Conservation (phyloP, 1,140 invertebrate genomes). For the Notospermus geniculatus region DNA sequence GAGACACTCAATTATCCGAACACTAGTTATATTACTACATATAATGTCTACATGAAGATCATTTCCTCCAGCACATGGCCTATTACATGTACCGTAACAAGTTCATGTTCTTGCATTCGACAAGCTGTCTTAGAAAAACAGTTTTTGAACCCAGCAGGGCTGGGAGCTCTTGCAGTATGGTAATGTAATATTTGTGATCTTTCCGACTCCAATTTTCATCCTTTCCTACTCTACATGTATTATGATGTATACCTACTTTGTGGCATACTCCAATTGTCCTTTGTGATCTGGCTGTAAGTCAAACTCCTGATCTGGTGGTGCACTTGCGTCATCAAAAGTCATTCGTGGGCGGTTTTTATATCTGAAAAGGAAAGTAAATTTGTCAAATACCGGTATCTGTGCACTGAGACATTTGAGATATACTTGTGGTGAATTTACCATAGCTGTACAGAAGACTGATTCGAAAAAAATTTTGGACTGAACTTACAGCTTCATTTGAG, state of each 20-base stretch:
- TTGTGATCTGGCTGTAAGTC: conserved; percentile 75
- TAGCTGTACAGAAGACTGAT: neutral
- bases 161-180: no score
- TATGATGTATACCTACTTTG: conserved; percentile 71
- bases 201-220: no score
- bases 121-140: neutral
- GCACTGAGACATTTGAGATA: neutral
- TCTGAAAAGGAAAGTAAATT: conserved; percentile 57
- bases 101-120: neutral
- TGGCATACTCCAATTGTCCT: conserved; percentile 82
- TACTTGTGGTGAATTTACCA: neutral
- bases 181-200: no score
- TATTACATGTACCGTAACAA: no score
- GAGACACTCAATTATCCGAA: no score
- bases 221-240: no score
- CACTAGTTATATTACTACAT: no score
- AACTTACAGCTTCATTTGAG: conserved; percentile 81
- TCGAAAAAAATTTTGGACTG: neutral
- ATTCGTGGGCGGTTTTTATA: conserved; percentile 90
- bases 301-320: conserved; percentile 84
- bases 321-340: conserved; percentile 83
- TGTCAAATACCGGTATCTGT: neutral
- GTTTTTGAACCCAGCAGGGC: no score
- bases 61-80: no score
- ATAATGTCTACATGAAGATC: no score